Evolutionary conservation across 2,113 vertebrate species (phyloP), one percentile per base, ranked within the genome.

Genomic region (Glaucidium brasilianum): DNA sequence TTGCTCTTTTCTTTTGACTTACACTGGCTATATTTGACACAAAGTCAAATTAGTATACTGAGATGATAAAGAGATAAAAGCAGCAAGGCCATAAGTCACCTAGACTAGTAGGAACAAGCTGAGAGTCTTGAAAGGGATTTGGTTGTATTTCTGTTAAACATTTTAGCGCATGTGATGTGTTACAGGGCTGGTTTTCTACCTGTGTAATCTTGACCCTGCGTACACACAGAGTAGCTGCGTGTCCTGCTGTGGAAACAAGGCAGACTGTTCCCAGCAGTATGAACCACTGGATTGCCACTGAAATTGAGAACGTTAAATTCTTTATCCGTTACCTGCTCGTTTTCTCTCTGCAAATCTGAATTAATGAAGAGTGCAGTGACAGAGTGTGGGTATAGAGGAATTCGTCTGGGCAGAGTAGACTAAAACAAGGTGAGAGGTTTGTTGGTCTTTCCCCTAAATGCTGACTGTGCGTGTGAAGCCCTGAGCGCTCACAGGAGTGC

Each of bases 221-320:
- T 26, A 17, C 6, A 4, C 20, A 1, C 1, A 1, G 14, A 16
- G 62, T 55, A 49, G 55, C 49, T 2, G 2, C 15, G 13, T 41
- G 29, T 30, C 49, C 35, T 71, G 69, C 58, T 73, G 30, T 34
- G 68, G 60, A 60, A 60, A 19, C 37, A 21, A 37, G 29, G 49
- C 72, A 49, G 35, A 3, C 56, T n/a, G 43, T 35, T 96, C 10
- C 2, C 45, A 22, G 39, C 60, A 19, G 63, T 35, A 6, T 9
- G 34, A 85, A 22, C 52, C 69, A 14, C 43, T 62, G 47, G 18
- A 6, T 49, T 58, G 22, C 68, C 23, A 7, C 41, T 47, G 15
- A 43, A 41, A 67, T 43, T 1, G 4, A 64, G 25, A 41, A 25
- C 0, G 1, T 27, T 56, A 0, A 34, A 68, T 6, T 8, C 30